Percentiles rank a stretch among this genome's conserved stretches.
Evolutionary conservation across 2,797 vertebrate genomes (phyloP).

Genomic region (Sebastes nivosus): DNA sequence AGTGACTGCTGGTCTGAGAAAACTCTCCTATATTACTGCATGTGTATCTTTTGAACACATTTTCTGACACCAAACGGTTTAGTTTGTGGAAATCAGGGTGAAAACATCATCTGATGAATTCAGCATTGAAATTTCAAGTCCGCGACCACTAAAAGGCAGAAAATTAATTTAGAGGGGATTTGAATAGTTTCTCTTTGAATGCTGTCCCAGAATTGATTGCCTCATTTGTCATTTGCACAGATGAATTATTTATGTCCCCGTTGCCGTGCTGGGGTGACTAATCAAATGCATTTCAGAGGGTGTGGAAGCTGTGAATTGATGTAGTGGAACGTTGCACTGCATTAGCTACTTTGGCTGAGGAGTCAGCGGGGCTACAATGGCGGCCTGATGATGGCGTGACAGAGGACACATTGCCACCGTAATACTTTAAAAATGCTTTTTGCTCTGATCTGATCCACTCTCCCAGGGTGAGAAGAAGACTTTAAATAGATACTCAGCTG

Average conservation of each 20-base stretch:
- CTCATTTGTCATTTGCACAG: conserved; percentile 81
- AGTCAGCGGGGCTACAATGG: conserved; percentile 38
- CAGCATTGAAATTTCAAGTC: conserved; percentile 58
- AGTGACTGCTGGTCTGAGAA: background rate
- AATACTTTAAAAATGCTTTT: conserved; percentile 2
- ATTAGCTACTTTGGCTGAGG: conserved; percentile 47
- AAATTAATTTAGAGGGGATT: conserved; percentile 76
- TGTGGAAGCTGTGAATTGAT: conserved; percentile 67
- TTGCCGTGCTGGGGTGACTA: conserved; percentile 73
- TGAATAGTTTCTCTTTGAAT: conserved; percentile 78
- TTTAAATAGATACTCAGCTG: background rate
- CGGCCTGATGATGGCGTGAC: conserved; percentile 22
- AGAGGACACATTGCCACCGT: conserved; percentile 5
- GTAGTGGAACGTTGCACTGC: conserved; percentile 59
- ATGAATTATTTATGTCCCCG: conserved; percentile 82
- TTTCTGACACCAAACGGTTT: conserved; percentile 12
- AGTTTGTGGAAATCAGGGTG: conserved; percentile 11
- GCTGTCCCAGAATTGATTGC: conserved; percentile 78
- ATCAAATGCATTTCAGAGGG: conserved; percentile 76
- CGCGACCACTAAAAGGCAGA: conserved; percentile 63
- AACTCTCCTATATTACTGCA: background rate
- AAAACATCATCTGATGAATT: conserved; percentile 58
- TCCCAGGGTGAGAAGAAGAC: background rate
- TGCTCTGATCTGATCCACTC: background rate
- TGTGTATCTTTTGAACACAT: conserved; percentile 7